phyloP scores from a whole-genome alignment of 2,797 vertebrate genomes.

The Spinus pinus region DNA sequence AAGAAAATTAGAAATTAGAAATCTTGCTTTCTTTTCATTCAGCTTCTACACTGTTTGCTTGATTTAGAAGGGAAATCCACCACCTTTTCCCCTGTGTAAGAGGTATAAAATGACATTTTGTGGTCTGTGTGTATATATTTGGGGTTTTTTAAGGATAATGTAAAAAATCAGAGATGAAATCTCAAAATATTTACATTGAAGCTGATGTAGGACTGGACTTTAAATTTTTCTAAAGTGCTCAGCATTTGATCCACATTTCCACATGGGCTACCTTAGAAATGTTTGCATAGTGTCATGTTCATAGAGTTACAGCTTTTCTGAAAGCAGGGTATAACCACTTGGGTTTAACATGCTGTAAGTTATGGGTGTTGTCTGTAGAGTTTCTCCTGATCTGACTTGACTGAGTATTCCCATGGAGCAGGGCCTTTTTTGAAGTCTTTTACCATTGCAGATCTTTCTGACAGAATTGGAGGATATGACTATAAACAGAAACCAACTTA shows the following conservation, averaged over 20 bases:
- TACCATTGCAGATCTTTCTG: not conserved
- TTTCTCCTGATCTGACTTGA: not conserved
- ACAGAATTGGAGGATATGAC: not conserved
- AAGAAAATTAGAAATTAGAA: no score
- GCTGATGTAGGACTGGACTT: not conserved
- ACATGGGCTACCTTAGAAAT: not conserved
- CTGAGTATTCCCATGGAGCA: not conserved
- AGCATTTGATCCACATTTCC: not conserved
- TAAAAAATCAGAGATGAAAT: not conserved
- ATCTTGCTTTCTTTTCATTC: not conserved
- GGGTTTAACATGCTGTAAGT: not conserved
- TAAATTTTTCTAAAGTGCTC: not conserved
- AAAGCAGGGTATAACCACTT: not conserved
- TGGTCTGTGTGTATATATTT: rapidly evolving
- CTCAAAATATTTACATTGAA: not conserved
- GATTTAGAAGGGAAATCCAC: not conserved
- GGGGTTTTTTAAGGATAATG: not conserved
- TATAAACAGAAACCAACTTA: not conserved
- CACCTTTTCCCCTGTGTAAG: not conserved
- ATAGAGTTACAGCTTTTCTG: not conserved
- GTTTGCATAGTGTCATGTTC: not conserved
- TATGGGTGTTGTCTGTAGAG: not conserved
- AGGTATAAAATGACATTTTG: not conserved
- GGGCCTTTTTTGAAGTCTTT: not conserved
- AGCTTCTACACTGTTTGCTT: not conserved